These are phyloP conservation scores for Phenacoccus solenopsis DNA, from an alignment of 1,140 invertebrate genomes.

Conservation along the genomic window DNA sequence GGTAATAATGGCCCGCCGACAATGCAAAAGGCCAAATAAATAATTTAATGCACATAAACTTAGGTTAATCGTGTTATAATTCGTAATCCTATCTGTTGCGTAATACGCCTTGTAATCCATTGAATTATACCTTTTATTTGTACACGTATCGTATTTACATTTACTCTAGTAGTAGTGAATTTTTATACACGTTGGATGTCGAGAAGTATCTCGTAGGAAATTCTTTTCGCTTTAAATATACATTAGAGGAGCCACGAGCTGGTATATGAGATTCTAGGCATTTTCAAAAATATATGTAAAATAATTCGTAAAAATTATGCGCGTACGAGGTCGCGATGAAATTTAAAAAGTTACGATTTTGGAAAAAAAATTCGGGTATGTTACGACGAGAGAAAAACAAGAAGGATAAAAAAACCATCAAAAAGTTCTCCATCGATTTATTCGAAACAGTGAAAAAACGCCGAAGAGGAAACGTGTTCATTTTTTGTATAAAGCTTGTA, in stretches of 20 bases:
- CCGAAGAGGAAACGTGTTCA: constrained; percentile 1
- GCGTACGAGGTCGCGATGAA: not conserved
- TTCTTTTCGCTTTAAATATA: not conserved
- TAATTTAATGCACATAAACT: not conserved
- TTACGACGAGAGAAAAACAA: not conserved
- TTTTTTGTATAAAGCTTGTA: constrained; percentile 3
- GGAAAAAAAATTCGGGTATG: not conserved
- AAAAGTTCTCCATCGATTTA: not conserved
- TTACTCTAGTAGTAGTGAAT: too few species aligned
- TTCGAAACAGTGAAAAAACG: not conserved
- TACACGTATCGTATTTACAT: too few species aligned
- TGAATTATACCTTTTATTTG: not conserved
- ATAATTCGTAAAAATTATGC: not conserved
- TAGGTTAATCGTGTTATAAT: not conserved
- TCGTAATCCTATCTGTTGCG: not conserved
- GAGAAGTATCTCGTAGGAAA: not conserved
- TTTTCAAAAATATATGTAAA: not conserved
- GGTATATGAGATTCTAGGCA: too few species aligned
- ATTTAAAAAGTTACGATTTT: not conserved
- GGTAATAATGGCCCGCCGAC: not conserved
- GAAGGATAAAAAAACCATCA: not conserved
- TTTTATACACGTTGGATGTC: too few species aligned
- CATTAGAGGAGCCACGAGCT: too few species aligned
- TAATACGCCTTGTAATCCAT: not conserved
- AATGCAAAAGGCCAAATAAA: not conserved